Conservation (phyloP, 2,888 invertebrate genomes). For the Timandra comae region DNA sequence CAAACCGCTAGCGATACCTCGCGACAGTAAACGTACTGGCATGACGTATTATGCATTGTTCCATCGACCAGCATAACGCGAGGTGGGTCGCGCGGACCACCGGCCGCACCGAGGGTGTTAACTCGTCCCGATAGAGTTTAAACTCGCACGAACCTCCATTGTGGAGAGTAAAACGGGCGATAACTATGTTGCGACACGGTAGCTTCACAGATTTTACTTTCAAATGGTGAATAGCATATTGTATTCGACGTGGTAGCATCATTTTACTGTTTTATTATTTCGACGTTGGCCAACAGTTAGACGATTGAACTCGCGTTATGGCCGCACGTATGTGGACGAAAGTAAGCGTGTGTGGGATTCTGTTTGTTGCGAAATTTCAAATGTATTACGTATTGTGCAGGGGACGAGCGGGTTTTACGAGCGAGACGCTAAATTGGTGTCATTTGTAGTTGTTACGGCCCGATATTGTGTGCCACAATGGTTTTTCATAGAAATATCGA, state of each 20-base stretch:
- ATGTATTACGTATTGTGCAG: constrained; percentile 11
- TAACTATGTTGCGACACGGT: constrained; percentile 68
- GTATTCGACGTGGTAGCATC: constrained; percentile 50
- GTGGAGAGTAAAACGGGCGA: constrained; percentile 6
- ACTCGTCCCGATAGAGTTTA: constrained; percentile 21
- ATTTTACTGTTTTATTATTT: constrained; percentile 52
- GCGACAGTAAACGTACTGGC: constrained; percentile 54
- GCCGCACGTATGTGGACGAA: background rate
- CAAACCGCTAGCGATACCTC: constrained; percentile 63
- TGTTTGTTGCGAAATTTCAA: constrained; percentile 7
- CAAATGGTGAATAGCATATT: constrained; percentile 68
- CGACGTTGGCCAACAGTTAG: constrained; percentile 39
- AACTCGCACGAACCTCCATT: constrained; percentile 6
- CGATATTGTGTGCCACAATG: constrained; percentile 11
- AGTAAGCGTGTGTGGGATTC: too few species aligned
- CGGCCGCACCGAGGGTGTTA: constrained; percentile 20
- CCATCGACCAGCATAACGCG: constrained; percentile 26
- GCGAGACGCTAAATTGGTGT: too few species aligned
- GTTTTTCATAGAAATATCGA: constrained; percentile 6
- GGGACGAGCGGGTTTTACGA: constrained; percentile 1
- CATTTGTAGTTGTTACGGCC: too few species aligned
- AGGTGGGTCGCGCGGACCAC: constrained; percentile 23
- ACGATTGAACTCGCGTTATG: constrained; percentile 51
- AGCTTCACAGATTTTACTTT: constrained; percentile 64
- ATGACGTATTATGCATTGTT: constrained; percentile 69